phyloP scores from a whole-genome alignment of 2,113 vertebrate species.

The Dicaeum eximium region DNA sequence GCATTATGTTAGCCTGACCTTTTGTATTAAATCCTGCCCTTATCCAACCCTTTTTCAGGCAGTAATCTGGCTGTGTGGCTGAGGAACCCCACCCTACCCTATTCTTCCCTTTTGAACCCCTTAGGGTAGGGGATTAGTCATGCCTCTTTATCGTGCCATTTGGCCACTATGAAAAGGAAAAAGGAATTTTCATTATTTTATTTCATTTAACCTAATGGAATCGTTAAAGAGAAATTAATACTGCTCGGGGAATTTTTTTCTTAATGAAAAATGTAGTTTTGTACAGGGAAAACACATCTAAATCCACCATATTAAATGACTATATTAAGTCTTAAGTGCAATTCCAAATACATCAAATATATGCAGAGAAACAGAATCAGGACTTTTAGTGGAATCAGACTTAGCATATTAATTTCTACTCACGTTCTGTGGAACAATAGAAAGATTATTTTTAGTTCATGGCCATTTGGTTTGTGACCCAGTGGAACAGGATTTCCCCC shows the following conservation, averaged over 20 bases:
- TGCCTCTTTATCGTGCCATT: neutral
- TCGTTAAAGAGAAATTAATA: constrained; percentile 17
- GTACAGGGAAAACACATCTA: neutral
- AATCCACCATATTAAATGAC: neutral
- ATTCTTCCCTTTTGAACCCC: neutral
- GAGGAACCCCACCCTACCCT: neutral
- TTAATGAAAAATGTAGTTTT: neutral
- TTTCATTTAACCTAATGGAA: constrained; percentile 13
- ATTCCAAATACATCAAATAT: neutral
- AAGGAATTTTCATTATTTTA: constrained; percentile 24
- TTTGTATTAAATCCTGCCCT: constrained; percentile 24
- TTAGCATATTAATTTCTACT: constrained; percentile 45
- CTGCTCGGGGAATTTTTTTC: neutral
- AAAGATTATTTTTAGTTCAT: constrained; percentile 58
- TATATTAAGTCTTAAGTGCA: neutral
- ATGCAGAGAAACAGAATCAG: neutral
- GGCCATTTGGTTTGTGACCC: neutral
- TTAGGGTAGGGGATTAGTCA: constrained; percentile 22
- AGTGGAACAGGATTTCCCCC: constrained; percentile 50
- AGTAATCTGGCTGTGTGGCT: neutral
- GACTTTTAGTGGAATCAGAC: constrained; percentile 13
- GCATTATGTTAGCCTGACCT: constrained; percentile 5
- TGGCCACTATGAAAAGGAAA: constrained; percentile 12
- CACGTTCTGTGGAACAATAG: constrained; percentile 37
- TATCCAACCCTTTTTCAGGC: constrained; percentile 4